phyloP scores from a whole-genome alignment of 2,888 invertebrate genomes.

The Eupeodes latifasciatus region DNA sequence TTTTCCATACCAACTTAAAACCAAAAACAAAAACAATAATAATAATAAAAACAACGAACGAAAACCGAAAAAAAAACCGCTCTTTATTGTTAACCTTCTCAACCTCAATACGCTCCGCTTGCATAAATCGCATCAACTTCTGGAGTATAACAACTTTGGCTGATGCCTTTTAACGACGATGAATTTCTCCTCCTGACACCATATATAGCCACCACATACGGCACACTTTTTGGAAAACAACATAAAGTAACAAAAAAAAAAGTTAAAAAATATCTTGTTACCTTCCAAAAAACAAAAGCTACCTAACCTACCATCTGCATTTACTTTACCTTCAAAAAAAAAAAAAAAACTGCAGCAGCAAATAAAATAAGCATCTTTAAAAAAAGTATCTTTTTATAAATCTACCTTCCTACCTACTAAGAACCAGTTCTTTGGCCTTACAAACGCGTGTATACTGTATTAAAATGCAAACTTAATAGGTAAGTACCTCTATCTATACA shows the following conservation, averaged over 20 bases:
- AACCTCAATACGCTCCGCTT: slow-evolving; percentile 40
- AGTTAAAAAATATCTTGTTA: slow-evolving; percentile 9
- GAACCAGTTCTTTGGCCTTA: slow-evolving; percentile 61
- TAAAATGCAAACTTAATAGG: slow-evolving; percentile 33
- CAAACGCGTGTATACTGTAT: slow-evolving; percentile 47
- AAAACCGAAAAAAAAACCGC: slow-evolving; percentile 10
- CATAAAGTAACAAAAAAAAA: slow-evolving; percentile 1
- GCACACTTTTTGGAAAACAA: slow-evolving; percentile 52
- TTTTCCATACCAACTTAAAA: slow-evolving; percentile 16
- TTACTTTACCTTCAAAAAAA: slow-evolving; percentile 12
- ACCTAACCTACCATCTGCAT: slow-evolving; percentile 39
- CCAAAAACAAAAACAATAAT: background rate
- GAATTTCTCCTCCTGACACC: slow-evolving; percentile 30
- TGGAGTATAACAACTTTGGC: slow-evolving; percentile 20
- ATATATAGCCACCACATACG: slow-evolving; percentile 39
- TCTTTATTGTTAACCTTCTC: slow-evolving; percentile 61
- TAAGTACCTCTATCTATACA: background rate
- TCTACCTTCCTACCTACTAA: background rate
- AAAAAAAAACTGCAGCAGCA: background rate
- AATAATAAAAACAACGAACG: background rate
- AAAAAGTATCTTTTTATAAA: background rate
- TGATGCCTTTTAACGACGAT: slow-evolving; percentile 1
- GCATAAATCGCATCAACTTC: background rate
- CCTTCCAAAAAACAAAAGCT: slow-evolving; percentile 6
- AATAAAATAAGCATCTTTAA: slow-evolving; percentile 35